phyloP scores from a whole-genome alignment of 2,113 vertebrate genomes.

The Gila orcuttii region DNA sequence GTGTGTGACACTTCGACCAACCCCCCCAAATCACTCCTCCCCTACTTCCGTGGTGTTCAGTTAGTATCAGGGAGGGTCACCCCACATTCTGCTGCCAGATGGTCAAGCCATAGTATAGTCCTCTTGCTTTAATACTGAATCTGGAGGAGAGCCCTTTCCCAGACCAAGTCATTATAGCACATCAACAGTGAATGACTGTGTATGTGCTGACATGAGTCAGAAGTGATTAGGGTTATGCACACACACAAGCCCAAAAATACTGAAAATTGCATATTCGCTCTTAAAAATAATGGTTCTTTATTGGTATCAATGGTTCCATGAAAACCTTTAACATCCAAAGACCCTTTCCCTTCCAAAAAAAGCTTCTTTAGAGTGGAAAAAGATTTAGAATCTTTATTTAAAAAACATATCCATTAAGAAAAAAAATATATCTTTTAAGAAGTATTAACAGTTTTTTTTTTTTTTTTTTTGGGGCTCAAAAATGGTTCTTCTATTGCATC shows the following conservation, averaged over 20 bases:
- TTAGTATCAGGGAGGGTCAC: constrained; percentile 27
- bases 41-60: background rate
- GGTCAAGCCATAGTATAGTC: constrained; percentile 27
- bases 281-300: background rate
- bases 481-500: constrained; percentile 53
- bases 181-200: background rate
- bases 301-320: background rate
- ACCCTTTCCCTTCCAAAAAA: background rate
- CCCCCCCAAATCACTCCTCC: background rate
- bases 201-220: background rate
- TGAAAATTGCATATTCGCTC: background rate
- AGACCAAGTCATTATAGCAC: background rate
- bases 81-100: constrained; percentile 32
- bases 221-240: background rate
- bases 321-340: background rate
- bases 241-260: background rate
- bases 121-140: constrained; percentile 21
- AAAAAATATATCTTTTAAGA: no score
- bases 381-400: background rate
- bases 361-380: background rate
- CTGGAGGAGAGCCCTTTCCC: background rate
- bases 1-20: background rate
- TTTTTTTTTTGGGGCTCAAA: no score
- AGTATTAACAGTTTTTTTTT: no score
- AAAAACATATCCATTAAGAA: background rate